Conservation (phyloP, 2,113 vertebrate genomes). For the Opisthocomus hoazin region DNA sequence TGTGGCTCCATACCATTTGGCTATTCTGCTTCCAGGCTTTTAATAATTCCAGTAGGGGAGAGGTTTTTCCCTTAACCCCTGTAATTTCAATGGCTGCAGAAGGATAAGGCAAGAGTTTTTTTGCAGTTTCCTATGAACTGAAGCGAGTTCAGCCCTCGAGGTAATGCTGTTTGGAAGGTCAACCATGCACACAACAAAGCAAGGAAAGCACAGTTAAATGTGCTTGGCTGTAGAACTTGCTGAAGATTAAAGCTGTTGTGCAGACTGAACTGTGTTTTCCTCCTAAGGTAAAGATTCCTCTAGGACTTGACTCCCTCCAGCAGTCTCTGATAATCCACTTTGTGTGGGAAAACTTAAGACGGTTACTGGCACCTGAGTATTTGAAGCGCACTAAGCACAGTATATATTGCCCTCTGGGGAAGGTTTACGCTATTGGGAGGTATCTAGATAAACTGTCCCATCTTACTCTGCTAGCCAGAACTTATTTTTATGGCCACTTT, state of each 20-base stretch:
- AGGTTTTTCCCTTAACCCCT: neutral
- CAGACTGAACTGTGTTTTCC: neutral
- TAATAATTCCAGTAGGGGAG: neutral
- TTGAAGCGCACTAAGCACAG: neutral
- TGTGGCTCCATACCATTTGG: neutral
- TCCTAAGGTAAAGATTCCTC: conserved; percentile 14
- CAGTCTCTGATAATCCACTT: neutral
- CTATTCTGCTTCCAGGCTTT: neutral
- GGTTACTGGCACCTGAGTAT: neutral
- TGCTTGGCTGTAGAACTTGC: neutral
- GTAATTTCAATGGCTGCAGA: neutral
- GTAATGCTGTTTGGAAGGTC: neutral
- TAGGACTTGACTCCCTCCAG: neutral
- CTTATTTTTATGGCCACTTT: neutral
- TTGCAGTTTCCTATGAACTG: neutral
- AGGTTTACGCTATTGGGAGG: conserved; percentile 7
- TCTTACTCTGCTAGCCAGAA: neutral
- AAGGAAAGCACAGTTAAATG: neutral
- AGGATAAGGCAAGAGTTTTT: neutral
- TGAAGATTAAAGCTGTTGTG: neutral
- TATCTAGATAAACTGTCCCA: conserved; percentile 2
- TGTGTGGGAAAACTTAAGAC: conserved; percentile 7
- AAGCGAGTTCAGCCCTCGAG: neutral
- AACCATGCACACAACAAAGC: neutral
- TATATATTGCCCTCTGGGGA: neutral